Percentiles rank a stretch among this genome's conserved stretches.
Conservation (phyloP, 2,888 invertebrate species). For the Deroplatys truncata region DNA sequence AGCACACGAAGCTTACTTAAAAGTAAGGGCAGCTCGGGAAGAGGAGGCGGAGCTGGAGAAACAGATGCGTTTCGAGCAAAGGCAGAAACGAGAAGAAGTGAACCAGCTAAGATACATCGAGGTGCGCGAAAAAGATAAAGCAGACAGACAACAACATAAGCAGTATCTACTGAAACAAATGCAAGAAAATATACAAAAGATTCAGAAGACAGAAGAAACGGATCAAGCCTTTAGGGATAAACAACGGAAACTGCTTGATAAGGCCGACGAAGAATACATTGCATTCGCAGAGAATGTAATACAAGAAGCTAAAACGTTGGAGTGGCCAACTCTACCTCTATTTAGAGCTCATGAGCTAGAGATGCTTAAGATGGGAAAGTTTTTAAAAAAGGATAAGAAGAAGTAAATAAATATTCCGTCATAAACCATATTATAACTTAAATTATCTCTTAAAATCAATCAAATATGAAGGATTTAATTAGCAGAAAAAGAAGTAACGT, state of each 20-base stretch:
- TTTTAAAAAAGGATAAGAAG: not conserved
- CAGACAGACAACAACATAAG: too few relatives aligned
- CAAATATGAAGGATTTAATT: too few relatives aligned
- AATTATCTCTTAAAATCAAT: too few relatives aligned
- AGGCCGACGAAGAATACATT: not conserved
- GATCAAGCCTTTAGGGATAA: not conserved
- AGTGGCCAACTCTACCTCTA: not conserved
- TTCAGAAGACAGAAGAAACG: not conserved
- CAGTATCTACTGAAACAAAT: not conserved
- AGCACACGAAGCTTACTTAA: not conserved
- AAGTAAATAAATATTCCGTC: too few relatives aligned
- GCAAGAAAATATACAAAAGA: not conserved
- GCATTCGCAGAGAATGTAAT: not conserved
- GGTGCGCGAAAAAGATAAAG: not conserved
- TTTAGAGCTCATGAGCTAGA: not conserved
- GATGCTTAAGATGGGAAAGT: not conserved
- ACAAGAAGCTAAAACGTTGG: not conserved
- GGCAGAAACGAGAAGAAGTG: not conserved
- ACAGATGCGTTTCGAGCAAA: not conserved
- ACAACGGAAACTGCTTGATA: not conserved
- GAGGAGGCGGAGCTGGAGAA: not conserved
- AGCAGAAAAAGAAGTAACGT: too few relatives aligned
- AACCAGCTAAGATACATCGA: not conserved
- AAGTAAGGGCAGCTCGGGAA: not conserved
- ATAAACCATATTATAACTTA: too few relatives aligned